Evolutionary conservation across 2,888 invertebrate species (phyloP).

Genomic region (Tinea semifulvella): DNA sequence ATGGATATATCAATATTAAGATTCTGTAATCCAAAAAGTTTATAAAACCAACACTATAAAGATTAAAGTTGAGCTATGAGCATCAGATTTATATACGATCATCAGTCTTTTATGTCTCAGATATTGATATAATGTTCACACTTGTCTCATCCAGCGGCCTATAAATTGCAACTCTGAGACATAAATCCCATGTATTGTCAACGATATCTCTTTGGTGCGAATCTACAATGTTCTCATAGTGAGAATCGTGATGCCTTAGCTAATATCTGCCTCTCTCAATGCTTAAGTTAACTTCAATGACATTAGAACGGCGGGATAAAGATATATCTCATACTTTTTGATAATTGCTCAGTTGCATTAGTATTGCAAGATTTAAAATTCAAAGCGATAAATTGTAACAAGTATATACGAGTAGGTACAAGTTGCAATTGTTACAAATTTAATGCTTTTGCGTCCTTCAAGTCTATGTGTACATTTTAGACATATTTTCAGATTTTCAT

Average conservation of each 20-base stretch:
- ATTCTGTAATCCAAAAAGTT: constrained; percentile 7
- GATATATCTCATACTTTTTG: not conserved
- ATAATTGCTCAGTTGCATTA: constrained; percentile 1
- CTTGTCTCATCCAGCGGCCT: constrained; percentile 24
- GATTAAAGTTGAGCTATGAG: constrained; percentile 1
- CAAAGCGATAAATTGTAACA: too few relatives aligned
- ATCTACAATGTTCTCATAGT: constrained; percentile 8
- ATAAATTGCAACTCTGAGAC: constrained; percentile 24
- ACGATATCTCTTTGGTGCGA: constrained; percentile 13
- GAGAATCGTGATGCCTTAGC: constrained; percentile 11
- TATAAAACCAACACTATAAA: constrained; percentile 3
- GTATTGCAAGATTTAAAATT: not conserved
- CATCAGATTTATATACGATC: constrained; percentile 23
- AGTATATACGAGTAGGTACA: too few relatives aligned
- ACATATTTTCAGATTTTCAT: too few relatives aligned
- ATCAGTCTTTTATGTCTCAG: constrained; percentile 27
- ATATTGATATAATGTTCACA: constrained; percentile 49
- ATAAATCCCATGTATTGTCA: constrained; percentile 18
- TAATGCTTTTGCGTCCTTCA: too few relatives aligned
- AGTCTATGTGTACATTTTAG: too few relatives aligned
- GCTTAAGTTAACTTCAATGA: constrained; percentile 8
- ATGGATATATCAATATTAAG: not conserved
- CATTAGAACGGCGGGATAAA: constrained; percentile 9
- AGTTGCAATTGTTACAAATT: too few relatives aligned
- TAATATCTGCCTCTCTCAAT: constrained; percentile 6